Percentiles rank a stretch among this genome's conserved stretches.
phyloP scores from a whole-genome alignment of 2,113 vertebrate genomes.

The Coregonus clupeaformis region DNA sequence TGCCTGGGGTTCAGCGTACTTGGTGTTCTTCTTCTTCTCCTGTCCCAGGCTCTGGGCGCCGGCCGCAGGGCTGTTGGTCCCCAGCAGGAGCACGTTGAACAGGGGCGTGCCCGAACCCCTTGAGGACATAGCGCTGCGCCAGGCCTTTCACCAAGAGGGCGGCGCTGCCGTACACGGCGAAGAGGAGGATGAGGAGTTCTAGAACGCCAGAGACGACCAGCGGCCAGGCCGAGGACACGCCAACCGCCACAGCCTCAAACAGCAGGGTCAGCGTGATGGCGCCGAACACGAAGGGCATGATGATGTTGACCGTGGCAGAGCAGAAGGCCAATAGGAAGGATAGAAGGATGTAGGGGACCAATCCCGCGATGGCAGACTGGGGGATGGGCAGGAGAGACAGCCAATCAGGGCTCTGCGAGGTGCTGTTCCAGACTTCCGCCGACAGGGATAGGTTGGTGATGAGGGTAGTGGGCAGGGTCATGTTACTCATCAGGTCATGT shows the following conservation, averaged over 20 bases:
- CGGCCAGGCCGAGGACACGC: conserved; percentile 75
- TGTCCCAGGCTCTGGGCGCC: conserved; percentile 73
- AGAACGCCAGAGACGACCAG: conserved; percentile 76
- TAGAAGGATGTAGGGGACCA: conserved; percentile 81
- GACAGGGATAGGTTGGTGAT: conserved; percentile 14
- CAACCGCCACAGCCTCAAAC: conserved; percentile 80
- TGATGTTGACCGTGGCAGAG: conserved; percentile 86
- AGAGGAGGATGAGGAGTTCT: conserved; percentile 79
- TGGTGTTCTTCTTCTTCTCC: conserved; percentile 89
- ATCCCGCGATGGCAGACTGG: conserved; percentile 78
- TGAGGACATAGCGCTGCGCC: conserved; percentile 80
- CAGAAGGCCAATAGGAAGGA: conserved; percentile 84
- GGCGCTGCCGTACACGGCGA: conserved; percentile 80
- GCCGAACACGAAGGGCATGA: conserved; percentile 89
- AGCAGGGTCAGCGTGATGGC: conserved; percentile 78
- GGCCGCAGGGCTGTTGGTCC: conserved; percentile 66
- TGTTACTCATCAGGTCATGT: background rate
- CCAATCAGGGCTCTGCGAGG: background rate
- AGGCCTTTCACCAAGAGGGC: conserved; percentile 83
- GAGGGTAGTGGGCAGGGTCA: background rate
- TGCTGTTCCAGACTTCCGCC: conserved; percentile 9
- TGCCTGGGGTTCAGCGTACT: conserved; percentile 88
- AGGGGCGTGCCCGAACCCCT: conserved; percentile 87
- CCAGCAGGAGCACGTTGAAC: conserved; percentile 84
- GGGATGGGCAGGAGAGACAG: conserved; percentile 33